Conservation (phyloP, 1,140 invertebrate genomes). For the Hyles euphorbiae region DNA sequence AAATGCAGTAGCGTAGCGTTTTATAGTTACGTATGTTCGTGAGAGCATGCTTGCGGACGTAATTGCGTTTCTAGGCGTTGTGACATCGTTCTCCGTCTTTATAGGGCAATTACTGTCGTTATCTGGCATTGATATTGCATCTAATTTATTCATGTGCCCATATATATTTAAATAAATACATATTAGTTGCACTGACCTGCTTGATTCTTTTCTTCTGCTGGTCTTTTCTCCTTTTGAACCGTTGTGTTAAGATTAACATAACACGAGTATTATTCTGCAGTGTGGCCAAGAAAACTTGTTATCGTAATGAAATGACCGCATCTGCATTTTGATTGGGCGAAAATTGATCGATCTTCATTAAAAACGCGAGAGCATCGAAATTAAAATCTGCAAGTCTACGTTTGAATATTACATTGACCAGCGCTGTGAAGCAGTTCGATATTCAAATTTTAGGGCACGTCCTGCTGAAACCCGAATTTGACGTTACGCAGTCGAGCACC, state of each 20-base stretch:
- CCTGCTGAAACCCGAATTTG: conserved; percentile 38
- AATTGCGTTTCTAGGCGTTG: conserved; percentile 66
- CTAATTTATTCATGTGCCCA: conserved; percentile 62
- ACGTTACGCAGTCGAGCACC: conserved; percentile 34
- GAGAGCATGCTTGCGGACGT: conserved; percentile 53
- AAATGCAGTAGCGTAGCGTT: conserved; percentile 42
- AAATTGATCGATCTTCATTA: conserved; percentile 37
- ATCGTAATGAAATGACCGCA: conserved; percentile 26
- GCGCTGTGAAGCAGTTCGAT: conserved; percentile 25
- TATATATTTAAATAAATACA: conserved; percentile 56
- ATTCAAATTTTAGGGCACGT: conserved; percentile 40
- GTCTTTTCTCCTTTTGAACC: conserved; percentile 32
- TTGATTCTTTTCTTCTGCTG: conserved; percentile 27
- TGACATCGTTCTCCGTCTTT: conserved; percentile 67
- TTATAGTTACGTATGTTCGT: conserved; percentile 54
- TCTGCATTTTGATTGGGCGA: not conserved
- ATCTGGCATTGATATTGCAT: conserved; percentile 73
- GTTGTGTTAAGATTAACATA: conserved; percentile 56
- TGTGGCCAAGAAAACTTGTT: conserved; percentile 27
- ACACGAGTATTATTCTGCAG: conserved; percentile 40
- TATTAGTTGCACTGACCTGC: conserved; percentile 20
- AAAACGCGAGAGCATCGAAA: conserved; percentile 22
- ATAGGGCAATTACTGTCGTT: conserved; percentile 68
- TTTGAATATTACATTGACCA: not conserved
- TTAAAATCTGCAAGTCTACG: too few relatives aligned